Conservation (phyloP, 2,797 vertebrate genomes). For the Tenualosa thibaudeaui region DNA sequence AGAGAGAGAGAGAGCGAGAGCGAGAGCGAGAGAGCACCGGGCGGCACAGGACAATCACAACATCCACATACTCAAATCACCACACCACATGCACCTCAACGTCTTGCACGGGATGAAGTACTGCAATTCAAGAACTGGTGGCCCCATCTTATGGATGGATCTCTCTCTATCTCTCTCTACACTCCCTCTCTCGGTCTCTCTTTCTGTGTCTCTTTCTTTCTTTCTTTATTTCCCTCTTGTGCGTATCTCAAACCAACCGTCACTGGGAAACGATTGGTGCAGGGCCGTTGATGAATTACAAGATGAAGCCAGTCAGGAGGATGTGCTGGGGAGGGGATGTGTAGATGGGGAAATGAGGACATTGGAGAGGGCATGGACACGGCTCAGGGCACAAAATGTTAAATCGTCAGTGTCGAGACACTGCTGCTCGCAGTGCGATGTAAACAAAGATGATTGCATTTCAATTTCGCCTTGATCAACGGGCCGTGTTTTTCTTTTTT, state of each 20-base stretch:
- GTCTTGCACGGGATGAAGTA: not conserved
- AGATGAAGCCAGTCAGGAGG: not conserved
- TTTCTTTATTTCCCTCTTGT: not conserved
- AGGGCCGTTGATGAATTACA: not conserved
- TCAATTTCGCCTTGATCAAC: constrained; percentile 46
- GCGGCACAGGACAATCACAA: not conserved
- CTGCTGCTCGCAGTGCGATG: constrained; percentile 37
- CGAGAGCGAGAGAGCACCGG: not conserved
- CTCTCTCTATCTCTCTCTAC: not conserved
- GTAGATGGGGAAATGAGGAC: not conserved
- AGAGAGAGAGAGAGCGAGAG: not conserved
- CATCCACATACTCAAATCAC: not conserved
- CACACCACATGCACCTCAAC: not conserved
- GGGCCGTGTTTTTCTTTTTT: not conserved
- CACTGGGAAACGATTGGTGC: too few relatives aligned
- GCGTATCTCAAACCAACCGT: not conserved
- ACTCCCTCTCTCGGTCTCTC: not conserved
- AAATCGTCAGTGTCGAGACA: constrained; percentile 43
- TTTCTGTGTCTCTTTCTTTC: not conserved
- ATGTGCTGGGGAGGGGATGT: too few relatives aligned
- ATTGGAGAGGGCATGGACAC: not conserved
- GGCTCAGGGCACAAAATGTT: not conserved
- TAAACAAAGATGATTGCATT: constrained; percentile 48
- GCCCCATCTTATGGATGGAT: not conserved
- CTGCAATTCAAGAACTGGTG: not conserved